Evolutionary conservation across 1,140 invertebrate genomes (phyloP).

Genomic region (Neelides sp.): DNA sequence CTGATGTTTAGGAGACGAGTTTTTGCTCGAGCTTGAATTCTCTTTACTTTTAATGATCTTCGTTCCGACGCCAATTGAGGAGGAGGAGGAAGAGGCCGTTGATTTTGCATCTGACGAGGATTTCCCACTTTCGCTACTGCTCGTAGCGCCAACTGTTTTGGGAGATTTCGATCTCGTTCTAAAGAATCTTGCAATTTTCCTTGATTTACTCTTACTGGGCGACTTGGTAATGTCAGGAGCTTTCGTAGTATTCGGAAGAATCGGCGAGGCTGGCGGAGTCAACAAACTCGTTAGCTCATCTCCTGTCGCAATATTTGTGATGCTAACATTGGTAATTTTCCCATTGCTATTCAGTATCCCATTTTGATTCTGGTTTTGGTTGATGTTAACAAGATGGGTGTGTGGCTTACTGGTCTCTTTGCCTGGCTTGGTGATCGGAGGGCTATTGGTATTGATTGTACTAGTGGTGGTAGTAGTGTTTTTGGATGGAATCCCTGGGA

Average conservation of each 20-base stretch:
- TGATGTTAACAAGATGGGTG: background rate
- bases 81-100: constrained; percentile 23
- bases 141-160: constrained; percentile 20
- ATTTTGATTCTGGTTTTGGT: background rate
- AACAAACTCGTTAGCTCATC: too few relatives aligned
- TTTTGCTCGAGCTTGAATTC: too few relatives aligned
- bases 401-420: too few relatives aligned
- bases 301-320: too few relatives aligned
- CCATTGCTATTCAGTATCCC: too few relatives aligned
- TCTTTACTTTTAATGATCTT: too few relatives aligned
- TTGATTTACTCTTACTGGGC: constrained; percentile 29
- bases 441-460: too few relatives aligned
- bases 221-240: constrained; percentile 22
- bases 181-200: constrained; percentile 30
- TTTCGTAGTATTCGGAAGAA: too few relatives aligned
- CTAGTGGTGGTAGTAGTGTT: background rate
- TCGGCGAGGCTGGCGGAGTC: too few relatives aligned
- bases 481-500: background rate
- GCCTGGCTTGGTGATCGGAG: too few relatives aligned
- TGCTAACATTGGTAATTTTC: background rate
- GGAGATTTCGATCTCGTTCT: constrained; percentile 27
- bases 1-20: constrained; percentile 10
- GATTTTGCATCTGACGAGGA: constrained; percentile 20
- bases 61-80: too few relatives aligned
- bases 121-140: constrained; percentile 30